A percentile compares a stretch with the other conserved stretches of the same genome.
Conservation (phyloP, 2,113 vertebrate species). For the Laticauda colubrina region DNA sequence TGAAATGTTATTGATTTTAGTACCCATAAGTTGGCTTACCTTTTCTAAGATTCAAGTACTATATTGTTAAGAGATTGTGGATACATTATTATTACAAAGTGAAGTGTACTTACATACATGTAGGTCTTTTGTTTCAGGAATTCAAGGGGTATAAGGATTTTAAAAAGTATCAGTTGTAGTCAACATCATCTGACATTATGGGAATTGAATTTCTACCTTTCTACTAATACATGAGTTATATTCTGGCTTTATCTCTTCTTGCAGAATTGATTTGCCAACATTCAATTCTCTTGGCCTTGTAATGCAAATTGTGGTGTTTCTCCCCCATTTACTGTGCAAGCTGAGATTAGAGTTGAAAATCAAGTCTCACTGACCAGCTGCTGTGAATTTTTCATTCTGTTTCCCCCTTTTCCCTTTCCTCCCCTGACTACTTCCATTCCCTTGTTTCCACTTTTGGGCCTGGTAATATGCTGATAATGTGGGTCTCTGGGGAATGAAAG, state of each 20-base stretch:
- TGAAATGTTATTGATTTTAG: background rate
- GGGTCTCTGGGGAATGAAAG: background rate
- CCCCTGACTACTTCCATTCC: conserved; percentile 28
- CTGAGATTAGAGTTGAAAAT: conserved; percentile 74
- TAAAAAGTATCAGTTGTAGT: conserved; percentile 69
- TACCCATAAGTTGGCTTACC: conserved; percentile 13
- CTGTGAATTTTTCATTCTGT: conserved; percentile 59
- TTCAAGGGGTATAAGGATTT: conserved; percentile 58
- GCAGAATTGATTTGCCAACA: conserved; percentile 74
- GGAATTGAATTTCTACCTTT: conserved; percentile 70
- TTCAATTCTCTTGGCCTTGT: conserved; percentile 73
- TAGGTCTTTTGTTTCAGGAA: conserved; percentile 61
- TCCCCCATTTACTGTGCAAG: conserved; percentile 70
- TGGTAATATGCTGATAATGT: conserved; percentile 42
- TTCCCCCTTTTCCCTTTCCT: conserved; percentile 21
- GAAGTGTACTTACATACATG: conserved; percentile 51
- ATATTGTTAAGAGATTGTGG: conserved; percentile 26
- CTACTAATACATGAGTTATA: conserved; percentile 62
- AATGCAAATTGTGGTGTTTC: conserved; percentile 79
- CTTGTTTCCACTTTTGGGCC: conserved; percentile 46
- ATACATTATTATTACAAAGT: conserved; percentile 19
- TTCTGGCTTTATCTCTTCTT: conserved; percentile 71
- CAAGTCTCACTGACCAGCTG: conserved; percentile 72
- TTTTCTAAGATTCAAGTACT: conserved; percentile 13
- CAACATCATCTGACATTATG: conserved; percentile 65